phyloP scores from a whole-genome alignment of 2,113 vertebrate species.

The Clarias batrachus region DNA sequence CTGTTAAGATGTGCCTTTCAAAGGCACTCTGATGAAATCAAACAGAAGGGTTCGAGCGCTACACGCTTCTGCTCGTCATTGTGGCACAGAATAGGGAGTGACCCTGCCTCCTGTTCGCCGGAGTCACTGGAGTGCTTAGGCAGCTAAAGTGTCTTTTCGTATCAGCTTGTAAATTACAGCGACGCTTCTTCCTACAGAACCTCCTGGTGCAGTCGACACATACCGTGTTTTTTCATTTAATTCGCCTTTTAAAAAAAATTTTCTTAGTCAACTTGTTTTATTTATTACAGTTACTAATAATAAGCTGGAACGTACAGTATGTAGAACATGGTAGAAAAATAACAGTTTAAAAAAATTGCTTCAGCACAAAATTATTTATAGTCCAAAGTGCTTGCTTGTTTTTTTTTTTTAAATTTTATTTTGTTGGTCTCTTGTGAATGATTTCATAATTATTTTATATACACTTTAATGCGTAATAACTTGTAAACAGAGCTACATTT shows the following conservation, averaged over 20 bases:
- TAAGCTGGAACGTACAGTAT: not conserved
- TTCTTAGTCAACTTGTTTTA: not conserved
- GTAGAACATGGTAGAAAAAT: not conserved
- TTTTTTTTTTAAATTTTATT: not conserved
- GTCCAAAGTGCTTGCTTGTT: not conserved
- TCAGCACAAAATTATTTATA: not conserved
- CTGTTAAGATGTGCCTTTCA: slow-evolving; percentile 74
- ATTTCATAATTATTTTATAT: not conserved
- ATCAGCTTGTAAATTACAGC: slow-evolving; percentile 55
- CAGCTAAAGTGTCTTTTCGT: slow-evolving; percentile 58
- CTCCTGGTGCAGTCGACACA: slow-evolving; percentile 31
- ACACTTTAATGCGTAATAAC: not conserved
- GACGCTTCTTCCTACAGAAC: slow-evolving; percentile 46
- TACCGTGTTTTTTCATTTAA: not conserved
- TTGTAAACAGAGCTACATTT: not conserved
- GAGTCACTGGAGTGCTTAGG: slow-evolving; percentile 43
- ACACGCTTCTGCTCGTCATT: slow-evolving; percentile 50
- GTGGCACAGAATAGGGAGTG: slow-evolving; percentile 53
- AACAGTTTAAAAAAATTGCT: not conserved
- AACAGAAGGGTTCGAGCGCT: slow-evolving; percentile 64
- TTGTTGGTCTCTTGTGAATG: not conserved
- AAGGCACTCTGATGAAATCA: slow-evolving; percentile 60
- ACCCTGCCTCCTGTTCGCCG: slow-evolving; percentile 71
- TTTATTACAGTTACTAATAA: not conserved
- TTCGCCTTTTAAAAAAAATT: not conserved